Evolutionary conservation across 2,888 invertebrate species (phyloP), one percentile per base, ranked within the genome.

Genomic region (Eupithecia centaureata): DNA sequence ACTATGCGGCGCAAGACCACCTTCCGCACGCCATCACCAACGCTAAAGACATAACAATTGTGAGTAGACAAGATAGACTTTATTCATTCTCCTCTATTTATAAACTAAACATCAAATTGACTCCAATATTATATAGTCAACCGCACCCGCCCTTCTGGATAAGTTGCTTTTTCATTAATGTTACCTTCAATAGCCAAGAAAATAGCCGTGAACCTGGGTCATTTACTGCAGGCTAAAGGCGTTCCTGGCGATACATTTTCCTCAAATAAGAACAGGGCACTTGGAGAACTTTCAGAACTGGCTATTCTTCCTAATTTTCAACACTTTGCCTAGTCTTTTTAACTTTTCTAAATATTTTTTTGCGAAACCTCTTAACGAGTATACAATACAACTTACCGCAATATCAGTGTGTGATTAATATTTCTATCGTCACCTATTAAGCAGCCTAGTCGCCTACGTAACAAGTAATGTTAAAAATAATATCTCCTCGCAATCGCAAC

Each of bases 21-120:
- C 82, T 79, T 79, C 83, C 75, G 80, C 80, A 83, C 84, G 84
- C 79, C 82, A 81, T 79, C 86, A 76, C 77, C 86, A 79, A 79
- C 83, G 80, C 85, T 87, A 83, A 85, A 85, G 85, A 83, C 79
- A 82, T 83, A 82, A 74, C 78, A 84, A 87, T 88, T 88, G 89
- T 89, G 84, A 89, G 89, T 89, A 88, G 79, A 74, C 72, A 70
- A 68, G 62, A 66, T 70, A 62, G 54, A 63, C 51, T 52, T 56
- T 32, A 60, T 54, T 65, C 47, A 63, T 59, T 54, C 15, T 54
- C 27, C 8, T 25, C 52, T 52, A 52, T 25, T 42, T 42, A 42
- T 42, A 42, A 18, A n/a, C n/a, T n/a, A n/a, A n/a, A n/a, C n/a
- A n/a, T n/a, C n/a, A n/a, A n/a, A n/a, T n/a, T n/a, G n/a, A n/a